Evolutionary conservation across 2,113 vertebrate species (phyloP), one percentile per base, ranked within the genome.

Genomic region (Chamaea fasciata): DNA sequence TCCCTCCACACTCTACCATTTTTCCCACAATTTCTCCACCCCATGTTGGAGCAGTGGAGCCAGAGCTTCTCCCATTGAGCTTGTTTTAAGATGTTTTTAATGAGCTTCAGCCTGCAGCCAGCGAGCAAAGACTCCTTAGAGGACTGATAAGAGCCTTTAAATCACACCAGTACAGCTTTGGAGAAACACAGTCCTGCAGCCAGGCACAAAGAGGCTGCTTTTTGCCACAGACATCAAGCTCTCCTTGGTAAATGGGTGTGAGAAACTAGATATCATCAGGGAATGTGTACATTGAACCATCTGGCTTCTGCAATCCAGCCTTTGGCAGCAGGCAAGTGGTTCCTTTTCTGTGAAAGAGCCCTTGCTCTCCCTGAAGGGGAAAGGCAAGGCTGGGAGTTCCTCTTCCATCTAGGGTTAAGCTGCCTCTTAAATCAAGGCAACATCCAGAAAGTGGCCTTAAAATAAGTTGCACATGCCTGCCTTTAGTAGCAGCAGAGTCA

Each of bases 1-100:
- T 90, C 77, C 64, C 87, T 95, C 67, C 63, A 76, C 0, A 0
- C 27, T 77, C 28, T 83, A 47, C 50, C 47, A 13, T 62, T 87
- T 87, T 70, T 65, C 64, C 71, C 85, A 23, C 49, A 59, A 15
- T 60, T 73, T 94, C 83, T 76, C 77, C 49, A 67, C 27, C 16
- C 27, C 1, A 0, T 3, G 35, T 11, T 10, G 6, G 35, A 75
- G 79, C 28, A 50, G 28, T 6, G 9, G 44, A 67, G 44, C 18
- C 6, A 2, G 26, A 74, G 13, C 3, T 5, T 39, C 65, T 82
- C 60, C 56, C 0, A 0, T 1, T 20, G 24, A 7, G 37, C 46
- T 83, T 2, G 0, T 47, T 70, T 70, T 49, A 6, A 81, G 56
- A 37, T 5, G 2, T 24, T 87, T 83, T 64, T 31, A 73, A 50